Evolutionary conservation across 2,113 vertebrate genomes (phyloP).

Genomic region (Protomyctophum bolini): DNA sequence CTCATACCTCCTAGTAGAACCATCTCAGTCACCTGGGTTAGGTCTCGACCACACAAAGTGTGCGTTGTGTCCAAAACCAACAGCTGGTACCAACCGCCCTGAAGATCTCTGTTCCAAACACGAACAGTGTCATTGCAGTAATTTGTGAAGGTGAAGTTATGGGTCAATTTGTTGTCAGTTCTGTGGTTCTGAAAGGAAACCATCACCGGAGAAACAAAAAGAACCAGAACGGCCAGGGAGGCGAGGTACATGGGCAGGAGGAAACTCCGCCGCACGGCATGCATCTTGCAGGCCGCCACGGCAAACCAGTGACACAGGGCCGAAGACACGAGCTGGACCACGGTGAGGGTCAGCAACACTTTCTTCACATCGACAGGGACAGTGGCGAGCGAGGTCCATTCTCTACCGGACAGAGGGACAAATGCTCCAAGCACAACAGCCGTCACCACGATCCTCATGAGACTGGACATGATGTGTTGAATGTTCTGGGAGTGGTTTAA

Average conservation of each 20-base stretch:
- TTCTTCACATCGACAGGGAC: slow-evolving; percentile 28
- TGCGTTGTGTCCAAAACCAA: slow-evolving; percentile 54
- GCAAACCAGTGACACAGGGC: slow-evolving; percentile 74
- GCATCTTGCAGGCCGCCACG: slow-evolving; percentile 77
- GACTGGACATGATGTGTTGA: slow-evolving; percentile 60
- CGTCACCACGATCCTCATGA: slow-evolving; percentile 60
- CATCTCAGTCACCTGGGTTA: slow-evolving; percentile 22
- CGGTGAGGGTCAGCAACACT: slow-evolving; percentile 51
- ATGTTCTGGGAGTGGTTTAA: slow-evolving; percentile 51
- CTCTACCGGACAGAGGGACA: slow-evolving; percentile 47
- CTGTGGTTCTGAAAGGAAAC: slow-evolving; percentile 25
- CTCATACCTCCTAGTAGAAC: slow-evolving; percentile 53
- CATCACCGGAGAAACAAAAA: slow-evolving; percentile 46
- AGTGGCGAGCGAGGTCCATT: slow-evolving; percentile 54
- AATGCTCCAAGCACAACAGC: slow-evolving; percentile 65
- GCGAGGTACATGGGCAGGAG: slow-evolving; percentile 71
- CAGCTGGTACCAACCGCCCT: slow-evolving; percentile 11
- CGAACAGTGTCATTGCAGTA: slow-evolving; percentile 42
- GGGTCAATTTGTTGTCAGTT: slow-evolving; percentile 10
- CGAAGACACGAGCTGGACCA: slow-evolving; percentile 70
- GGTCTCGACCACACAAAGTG: slow-evolving; percentile 52
- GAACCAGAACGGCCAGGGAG: slow-evolving; percentile 55
- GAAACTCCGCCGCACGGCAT: slow-evolving; percentile 69
- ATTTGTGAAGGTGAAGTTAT: slow-evolving; percentile 34
- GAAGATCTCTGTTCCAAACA: neutral